Evolutionary conservation across 1,140 invertebrate genomes (phyloP).

Genomic region (Zaprionus vittiger): DNA sequence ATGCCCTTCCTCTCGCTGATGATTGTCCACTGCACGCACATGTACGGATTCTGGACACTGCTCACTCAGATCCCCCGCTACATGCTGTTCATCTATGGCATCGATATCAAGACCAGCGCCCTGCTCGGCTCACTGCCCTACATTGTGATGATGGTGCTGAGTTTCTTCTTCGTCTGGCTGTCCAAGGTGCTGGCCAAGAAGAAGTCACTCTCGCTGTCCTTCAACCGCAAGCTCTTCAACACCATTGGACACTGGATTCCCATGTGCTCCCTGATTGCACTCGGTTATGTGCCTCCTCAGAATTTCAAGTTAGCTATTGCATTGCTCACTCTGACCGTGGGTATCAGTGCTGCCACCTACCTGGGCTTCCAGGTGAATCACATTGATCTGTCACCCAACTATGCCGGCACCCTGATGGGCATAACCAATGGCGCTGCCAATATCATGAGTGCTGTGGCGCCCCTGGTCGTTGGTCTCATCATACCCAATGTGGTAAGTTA

Average conservation of each 20-base stretch:
- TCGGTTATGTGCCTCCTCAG: slow-evolving; percentile 86
- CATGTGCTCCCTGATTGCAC: slow-evolving; percentile 87
- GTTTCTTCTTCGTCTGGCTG: slow-evolving; percentile 88
- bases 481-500: slow-evolving; percentile 87
- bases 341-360: slow-evolving; percentile 91
- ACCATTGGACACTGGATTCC: slow-evolving; percentile 87
- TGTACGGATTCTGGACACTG: slow-evolving; percentile 97
- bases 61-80: slow-evolving; percentile 96
- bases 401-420: slow-evolving; percentile 89
- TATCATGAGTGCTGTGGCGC: slow-evolving; percentile 90
- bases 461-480: slow-evolving; percentile 87
- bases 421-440: slow-evolving; percentile 92
- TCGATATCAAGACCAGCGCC: slow-evolving; percentile 91
- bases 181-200: slow-evolving; percentile 88
- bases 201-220: slow-evolving; percentile 85
- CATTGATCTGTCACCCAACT: slow-evolving; percentile 91
- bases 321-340: slow-evolving; percentile 89
- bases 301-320: slow-evolving; percentile 86
- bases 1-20: slow-evolving; percentile 93
- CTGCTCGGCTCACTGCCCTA: slow-evolving; percentile 92
- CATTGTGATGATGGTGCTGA: slow-evolving; percentile 88
- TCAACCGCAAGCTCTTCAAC: slow-evolving; percentile 89
- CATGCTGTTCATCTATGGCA: slow-evolving; percentile 92
- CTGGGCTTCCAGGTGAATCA: slow-evolving; percentile 90
- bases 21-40: slow-evolving; percentile 94